Evolutionary conservation across 2,888 invertebrate species (phyloP).

Genomic region (Trissolcus brochymenae): DNA sequence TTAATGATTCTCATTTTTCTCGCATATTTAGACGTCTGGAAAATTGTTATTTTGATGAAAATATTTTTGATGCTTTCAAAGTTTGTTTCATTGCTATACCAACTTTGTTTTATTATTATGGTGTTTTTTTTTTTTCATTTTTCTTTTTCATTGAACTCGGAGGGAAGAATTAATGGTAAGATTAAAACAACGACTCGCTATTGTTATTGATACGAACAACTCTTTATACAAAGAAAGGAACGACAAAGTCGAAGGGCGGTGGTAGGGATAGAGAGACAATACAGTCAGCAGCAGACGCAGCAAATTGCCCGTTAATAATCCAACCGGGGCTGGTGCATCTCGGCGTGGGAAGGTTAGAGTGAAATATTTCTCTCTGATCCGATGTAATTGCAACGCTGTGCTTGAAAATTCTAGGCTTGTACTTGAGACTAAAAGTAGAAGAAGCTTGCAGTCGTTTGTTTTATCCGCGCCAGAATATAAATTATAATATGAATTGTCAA

Average conservation of each 20-base stretch:
- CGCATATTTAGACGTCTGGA: too few species aligned
- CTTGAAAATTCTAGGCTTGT: conserved; percentile 66
- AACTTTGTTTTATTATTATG: too few species aligned
- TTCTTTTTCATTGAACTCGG: conserved; percentile 6
- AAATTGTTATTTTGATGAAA: too few species aligned
- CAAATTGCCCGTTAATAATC: conserved; percentile 76
- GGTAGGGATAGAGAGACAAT: conserved; percentile 69
- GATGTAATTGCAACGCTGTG: conserved; percentile 73
- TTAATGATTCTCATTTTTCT: too few species aligned
- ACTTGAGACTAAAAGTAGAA: conserved; percentile 55
- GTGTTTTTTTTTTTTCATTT: too few species aligned
- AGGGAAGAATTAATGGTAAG: conserved; percentile 24
- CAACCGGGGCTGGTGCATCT: conserved; percentile 64
- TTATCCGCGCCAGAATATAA: conserved; percentile 51
- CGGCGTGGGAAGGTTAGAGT: conserved; percentile 61
- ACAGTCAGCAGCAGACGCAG: conserved; percentile 75
- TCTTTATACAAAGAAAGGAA: conserved; percentile 54
- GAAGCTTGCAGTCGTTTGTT: conserved; percentile 43
- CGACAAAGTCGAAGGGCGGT: conserved; percentile 57
- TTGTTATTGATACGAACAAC: conserved; percentile 39
- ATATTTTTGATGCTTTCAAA: too few species aligned
- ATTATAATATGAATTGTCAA: conserved; percentile 54
- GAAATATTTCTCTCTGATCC: conserved; percentile 75
- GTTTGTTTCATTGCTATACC: too few species aligned
- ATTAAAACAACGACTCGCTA: conserved; percentile 19